phyloP scores from a whole-genome alignment of 2,797 vertebrate species.

The Catamblyrhynchus diadema region DNA sequence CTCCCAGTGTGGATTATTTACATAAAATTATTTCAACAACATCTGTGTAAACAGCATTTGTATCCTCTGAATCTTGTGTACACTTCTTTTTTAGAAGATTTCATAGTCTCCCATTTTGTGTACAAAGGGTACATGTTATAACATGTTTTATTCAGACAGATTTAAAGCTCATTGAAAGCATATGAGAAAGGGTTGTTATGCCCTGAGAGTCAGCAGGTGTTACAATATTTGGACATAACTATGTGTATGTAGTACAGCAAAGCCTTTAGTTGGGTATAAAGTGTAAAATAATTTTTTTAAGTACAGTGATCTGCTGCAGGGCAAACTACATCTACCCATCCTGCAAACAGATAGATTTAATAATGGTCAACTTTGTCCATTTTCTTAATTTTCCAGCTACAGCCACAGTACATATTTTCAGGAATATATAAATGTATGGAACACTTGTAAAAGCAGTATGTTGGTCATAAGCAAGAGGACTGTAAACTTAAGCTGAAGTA shows the following conservation, averaged over 20 bases:
- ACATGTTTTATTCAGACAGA: slow-evolving; percentile 16
- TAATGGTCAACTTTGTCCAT: neutral
- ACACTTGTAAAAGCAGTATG: neutral
- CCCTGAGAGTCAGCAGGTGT: slow-evolving; percentile 3
- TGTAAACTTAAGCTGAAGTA: neutral
- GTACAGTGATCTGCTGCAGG: neutral
- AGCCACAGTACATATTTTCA: neutral
- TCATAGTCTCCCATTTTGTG: neutral
- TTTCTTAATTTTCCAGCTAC: neutral
- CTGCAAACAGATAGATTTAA: neutral
- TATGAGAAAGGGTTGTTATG: neutral
- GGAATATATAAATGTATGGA: neutral
- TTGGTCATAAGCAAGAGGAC: neutral
- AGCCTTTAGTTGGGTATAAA: neutral
- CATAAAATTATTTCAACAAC: neutral
- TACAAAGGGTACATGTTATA: neutral
- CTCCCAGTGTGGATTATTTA: slow-evolving; percentile 25
- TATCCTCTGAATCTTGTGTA: neutral
- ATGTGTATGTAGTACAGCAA: neutral
- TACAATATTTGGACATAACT: neutral
- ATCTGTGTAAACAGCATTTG: neutral
- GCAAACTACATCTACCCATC: neutral
- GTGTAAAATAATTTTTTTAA: neutral
- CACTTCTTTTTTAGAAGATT: slow-evolving; percentile 33
- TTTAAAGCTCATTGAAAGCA: slow-evolving; percentile 4